Evolutionary conservation across 2,797 vertebrate genomes (phyloP).

Genomic region (Remorina albescens): DNA sequence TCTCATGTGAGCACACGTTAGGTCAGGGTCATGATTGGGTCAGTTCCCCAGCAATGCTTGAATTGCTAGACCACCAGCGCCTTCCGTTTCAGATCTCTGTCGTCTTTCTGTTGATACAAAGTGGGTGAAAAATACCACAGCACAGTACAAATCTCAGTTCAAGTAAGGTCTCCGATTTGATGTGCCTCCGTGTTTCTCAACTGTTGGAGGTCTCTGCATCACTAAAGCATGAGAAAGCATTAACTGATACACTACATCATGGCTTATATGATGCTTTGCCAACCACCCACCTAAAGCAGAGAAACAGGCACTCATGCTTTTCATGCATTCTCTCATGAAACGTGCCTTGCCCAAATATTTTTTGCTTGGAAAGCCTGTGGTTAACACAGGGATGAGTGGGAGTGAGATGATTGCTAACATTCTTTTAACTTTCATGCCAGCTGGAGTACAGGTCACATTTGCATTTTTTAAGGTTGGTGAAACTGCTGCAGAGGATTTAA

Average conservation of each 20-base stretch:
- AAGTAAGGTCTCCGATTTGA: slow-evolving; percentile 59
- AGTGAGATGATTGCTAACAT: slow-evolving; percentile 84
- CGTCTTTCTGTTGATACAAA: slow-evolving; percentile 63
- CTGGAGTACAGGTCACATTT: slow-evolving; percentile 73
- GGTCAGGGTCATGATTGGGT: slow-evolving; percentile 55
- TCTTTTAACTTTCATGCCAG: slow-evolving; percentile 80
- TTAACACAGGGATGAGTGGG: slow-evolving; percentile 83
- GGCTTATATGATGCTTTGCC: slow-evolving; percentile 60
- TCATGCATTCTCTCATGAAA: slow-evolving; percentile 79
- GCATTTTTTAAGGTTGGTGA: slow-evolving; percentile 69
- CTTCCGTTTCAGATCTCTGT: slow-evolving; percentile 38
- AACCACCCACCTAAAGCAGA: slow-evolving; percentile 76
- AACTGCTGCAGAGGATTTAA: slow-evolving; percentile 59
- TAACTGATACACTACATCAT: slow-evolving; percentile 59
- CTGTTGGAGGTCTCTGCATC: slow-evolving; percentile 38
- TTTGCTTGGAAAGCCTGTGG: slow-evolving; percentile 81
- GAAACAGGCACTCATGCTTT: slow-evolving; percentile 76
- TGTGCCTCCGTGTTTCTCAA: slow-evolving; percentile 16
- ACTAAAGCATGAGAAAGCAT: slow-evolving; percentile 47
- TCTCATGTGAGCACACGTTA: slow-evolving; percentile 50
- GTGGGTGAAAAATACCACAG: slow-evolving; percentile 76
- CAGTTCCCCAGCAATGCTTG: slow-evolving; percentile 41
- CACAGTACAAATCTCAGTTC: slow-evolving; percentile 66
- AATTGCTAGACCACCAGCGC: slow-evolving; percentile 30
- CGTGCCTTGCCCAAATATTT: slow-evolving; percentile 78